These are phyloP conservation scores for Drosophila obscura DNA, from an alignment of 1,140 invertebrate species.

Conservation along the genomic window DNA sequence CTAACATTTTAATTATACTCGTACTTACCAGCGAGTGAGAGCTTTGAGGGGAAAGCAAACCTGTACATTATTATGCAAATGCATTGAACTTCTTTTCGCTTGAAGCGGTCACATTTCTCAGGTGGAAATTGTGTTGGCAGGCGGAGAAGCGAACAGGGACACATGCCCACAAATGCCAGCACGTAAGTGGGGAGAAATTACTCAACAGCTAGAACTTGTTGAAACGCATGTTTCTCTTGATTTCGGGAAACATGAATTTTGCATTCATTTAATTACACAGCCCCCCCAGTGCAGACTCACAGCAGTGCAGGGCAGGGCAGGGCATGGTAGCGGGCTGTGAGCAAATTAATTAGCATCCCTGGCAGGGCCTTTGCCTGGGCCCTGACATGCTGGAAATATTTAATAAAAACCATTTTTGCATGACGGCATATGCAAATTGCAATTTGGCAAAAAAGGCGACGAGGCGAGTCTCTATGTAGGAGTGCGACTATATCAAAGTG, in stretches of 20 bases:
- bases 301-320: background rate
- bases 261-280: constrained; percentile 78
- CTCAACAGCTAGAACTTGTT: constrained; percentile 68
- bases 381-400: constrained; percentile 43
- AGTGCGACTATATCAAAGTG: constrained; percentile 63
- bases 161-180: constrained; percentile 61
- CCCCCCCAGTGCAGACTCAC: too few relatives aligned
- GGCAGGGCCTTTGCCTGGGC: too few relatives aligned
- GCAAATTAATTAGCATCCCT: constrained; percentile 69
- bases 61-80: constrained; percentile 74
- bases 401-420: constrained; percentile 76
- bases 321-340: background rate
- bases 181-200: constrained; percentile 65
- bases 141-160: background rate
- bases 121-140: constrained; percentile 38
- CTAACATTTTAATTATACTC: constrained; percentile 64
- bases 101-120: constrained; percentile 45
- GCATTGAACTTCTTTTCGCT: constrained; percentile 50
- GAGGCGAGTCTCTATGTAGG: constrained; percentile 6
- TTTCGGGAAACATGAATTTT: constrained; percentile 76
- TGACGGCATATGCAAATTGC: constrained; percentile 80
- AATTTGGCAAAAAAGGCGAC: constrained; percentile 21
- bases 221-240: constrained; percentile 72
- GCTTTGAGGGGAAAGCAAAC: constrained; percentile 13
- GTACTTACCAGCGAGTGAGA: constrained; percentile 5